Evolutionary conservation across 2,888 invertebrate species (phyloP), one percentile per base, ranked within the genome.

Genomic region (Atherix ibis): DNA sequence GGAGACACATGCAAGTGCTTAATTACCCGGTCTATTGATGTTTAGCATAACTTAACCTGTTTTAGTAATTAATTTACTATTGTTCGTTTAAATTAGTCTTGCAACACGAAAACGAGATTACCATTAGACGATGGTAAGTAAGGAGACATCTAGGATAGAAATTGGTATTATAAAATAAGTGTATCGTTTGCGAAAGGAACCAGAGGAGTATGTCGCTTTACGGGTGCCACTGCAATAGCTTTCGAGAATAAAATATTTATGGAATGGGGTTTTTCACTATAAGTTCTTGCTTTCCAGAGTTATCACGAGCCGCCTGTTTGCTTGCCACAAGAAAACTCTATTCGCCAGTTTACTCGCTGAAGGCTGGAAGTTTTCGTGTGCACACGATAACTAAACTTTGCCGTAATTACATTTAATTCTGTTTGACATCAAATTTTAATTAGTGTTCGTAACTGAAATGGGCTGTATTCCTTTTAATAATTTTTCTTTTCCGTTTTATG

Each of bases 51-150:
- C 52, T 53, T 54, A 55, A 53, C 53, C 54, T 52, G 53, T 52
- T 54, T 55, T 52, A 49, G 54, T 54, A 55, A 55, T 54, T 55
- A 54, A 55, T 55, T 55, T 54, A 45, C 50, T 50, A 54, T 54
- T 54, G 55, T 55, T 53, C 52, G 52, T 49, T 52, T 55, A 53
- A 55, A 55, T 55, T 54, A 54, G 54, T 51, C 46, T 39, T 40
- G 37, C 34, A 41, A 39, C 39, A 41, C 36, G 41, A 37, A 39
- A 39, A 41, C 39, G 36, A 37, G 39, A 41, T 39, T 41, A 41
- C 35, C 35, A 41, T 41, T 38, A 39, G 39, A 37, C 18, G 40
- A 37, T 31, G 37, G 30, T 17, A 33, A 37, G 18, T 27, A 35
- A 31, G n/a, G 31, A 36, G 31, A 29, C 31, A 26, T 29, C 10